Evolutionary conservation across 2,797 vertebrate species (phyloP), one percentile per base, ranked within the genome.

Genomic region (Smutsia temminckii): DNA sequence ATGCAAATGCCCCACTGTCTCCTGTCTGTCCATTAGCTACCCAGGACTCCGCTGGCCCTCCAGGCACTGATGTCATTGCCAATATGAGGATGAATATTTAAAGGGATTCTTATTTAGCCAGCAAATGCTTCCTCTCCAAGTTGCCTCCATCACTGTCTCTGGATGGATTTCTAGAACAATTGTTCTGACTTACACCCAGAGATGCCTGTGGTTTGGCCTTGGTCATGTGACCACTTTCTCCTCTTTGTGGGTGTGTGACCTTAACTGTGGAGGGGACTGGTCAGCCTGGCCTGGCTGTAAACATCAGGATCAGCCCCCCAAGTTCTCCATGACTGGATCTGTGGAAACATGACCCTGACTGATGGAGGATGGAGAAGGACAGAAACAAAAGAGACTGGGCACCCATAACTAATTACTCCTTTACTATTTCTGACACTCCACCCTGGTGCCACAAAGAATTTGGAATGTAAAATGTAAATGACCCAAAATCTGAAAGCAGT

Each of bases 81-180:
- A 13, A 84, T 34, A 61, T 8, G 10, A 40, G 37, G 63, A 85
- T 96, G 61, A 37, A 53, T 94, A 94, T 93, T 95, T 85, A 95
- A 96, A 96, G 53, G 87, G 32, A 80, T 17, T 88, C 66, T 94
- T 92, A 85, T 40, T 96, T 95, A 75, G 42, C 93, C 18, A 1
- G 20, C 12, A 34, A 85, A 68, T 18, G 55, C 68, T 94, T 91
- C 93, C 42, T 80, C 27, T 69, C 63, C 10, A 1, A 16, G 64
- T 79, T 23, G 34, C 18, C 34, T 74, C 69, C 49, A 3, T 71
- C 37, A 4, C 25, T 4, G 16, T 23, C 72, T 83, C 53, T 8
- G 40, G 34, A 32, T 75, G 46, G n/a, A 59, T 93, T 88, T 95
- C 85, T 40, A 69, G 63, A 91, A 66, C 1, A 1, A 69, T 9